These are phyloP conservation scores for Gymnoscelis rufifasciata DNA, from an alignment of 2,888 invertebrate genomes.

Conservation along the genomic window DNA sequence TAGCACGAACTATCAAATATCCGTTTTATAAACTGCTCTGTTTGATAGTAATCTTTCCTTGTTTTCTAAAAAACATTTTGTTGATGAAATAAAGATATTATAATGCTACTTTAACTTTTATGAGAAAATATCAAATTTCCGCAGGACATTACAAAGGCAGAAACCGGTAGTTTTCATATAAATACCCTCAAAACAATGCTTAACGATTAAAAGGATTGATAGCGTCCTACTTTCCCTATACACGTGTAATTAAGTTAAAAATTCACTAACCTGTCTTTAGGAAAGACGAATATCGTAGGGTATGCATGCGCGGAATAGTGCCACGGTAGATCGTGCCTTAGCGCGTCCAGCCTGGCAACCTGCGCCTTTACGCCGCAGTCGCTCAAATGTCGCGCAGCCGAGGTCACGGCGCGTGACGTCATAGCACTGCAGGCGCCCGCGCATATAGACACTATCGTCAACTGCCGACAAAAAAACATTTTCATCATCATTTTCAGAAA, in stretches of 20 bases:
- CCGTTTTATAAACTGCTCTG: no score
- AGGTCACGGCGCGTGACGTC: constrained; percentile 83
- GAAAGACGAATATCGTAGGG: constrained; percentile 90
- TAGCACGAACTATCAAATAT: no score
- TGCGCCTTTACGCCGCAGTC: constrained; percentile 51
- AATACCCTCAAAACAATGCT: no score
- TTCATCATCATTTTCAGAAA: not conserved
- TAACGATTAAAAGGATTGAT: not conserved
- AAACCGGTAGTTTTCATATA: no score
- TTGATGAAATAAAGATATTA: no score
- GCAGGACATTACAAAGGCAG: no score
- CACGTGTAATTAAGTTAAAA: not conserved
- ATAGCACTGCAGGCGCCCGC: constrained; percentile 87
- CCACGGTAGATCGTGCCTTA: constrained; percentile 92
- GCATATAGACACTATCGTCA: constrained; percentile 85
- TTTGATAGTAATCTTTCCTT: no score
- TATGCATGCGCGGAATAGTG: constrained; percentile 87
- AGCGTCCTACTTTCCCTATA: not conserved
- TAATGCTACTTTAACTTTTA: no score
- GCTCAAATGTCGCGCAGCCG: constrained; percentile 81
- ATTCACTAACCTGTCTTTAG: constrained; percentile 78
- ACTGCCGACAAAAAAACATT: constrained; percentile 58
- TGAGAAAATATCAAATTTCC: no score
- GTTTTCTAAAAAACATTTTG: no score
- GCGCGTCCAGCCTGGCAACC: constrained; percentile 87